These are phyloP conservation scores for Panopea generosa DNA, from an alignment of 2,888 invertebrate species.

Conservation along the genomic window DNA sequence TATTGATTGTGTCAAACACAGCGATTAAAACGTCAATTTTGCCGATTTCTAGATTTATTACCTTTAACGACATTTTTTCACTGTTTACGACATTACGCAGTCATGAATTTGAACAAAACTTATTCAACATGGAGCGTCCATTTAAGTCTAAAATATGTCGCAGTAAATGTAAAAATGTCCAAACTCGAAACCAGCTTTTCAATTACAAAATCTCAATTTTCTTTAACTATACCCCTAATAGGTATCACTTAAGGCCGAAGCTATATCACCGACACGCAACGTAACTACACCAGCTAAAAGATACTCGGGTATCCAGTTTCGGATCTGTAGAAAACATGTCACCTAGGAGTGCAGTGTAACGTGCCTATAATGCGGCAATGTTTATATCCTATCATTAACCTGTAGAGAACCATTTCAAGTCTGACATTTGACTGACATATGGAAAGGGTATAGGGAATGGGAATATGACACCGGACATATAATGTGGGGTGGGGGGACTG, in stretches of 20 bases:
- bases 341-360: neutral
- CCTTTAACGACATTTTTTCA: neutral
- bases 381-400: no score
- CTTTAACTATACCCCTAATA: no score
- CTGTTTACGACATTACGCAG: constrained; percentile 1
- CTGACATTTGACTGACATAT: constrained; percentile 14
- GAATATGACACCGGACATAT: neutral
- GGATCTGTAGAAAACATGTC: neutral
- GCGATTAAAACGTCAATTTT: constrained; percentile 33
- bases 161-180: neutral
- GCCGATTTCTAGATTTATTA: constrained; percentile 35
- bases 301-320: constrained; percentile 1
- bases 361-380: neutral
- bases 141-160: constrained; percentile 10
- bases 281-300: neutral
- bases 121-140: neutral
- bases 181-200: constrained; percentile 10
- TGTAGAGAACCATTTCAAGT: no score
- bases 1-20: constrained; percentile 23
- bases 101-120: constrained; percentile 1
- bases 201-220: constrained; percentile 1
- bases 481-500: neutral
- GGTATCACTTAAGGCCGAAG: no score
- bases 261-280: no score
- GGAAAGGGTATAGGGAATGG: neutral